Percentiles rank a stretch among this genome's conserved stretches.
These are phyloP conservation scores for Catostylus mosaicus DNA, from an alignment of 30 jellyfish, hydroid and myxozoan species.

Conservation along the genomic window DNA sequence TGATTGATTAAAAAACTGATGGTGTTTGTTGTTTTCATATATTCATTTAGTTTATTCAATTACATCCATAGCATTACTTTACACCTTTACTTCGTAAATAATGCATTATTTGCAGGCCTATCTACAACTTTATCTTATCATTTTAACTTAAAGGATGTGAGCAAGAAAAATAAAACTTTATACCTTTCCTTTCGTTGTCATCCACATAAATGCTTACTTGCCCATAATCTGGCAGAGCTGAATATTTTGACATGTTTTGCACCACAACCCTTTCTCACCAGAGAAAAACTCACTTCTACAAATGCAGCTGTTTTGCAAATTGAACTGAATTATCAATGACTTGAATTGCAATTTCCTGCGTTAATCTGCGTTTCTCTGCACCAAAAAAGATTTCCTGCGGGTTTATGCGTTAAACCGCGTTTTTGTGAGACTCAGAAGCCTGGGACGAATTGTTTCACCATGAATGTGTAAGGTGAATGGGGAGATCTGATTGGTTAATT, in stretches of 20 bases:
- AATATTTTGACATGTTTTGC: conserved; percentile 54
- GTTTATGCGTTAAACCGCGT: not conserved
- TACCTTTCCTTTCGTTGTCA: conserved; percentile 75
- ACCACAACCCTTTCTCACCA: not conserved
- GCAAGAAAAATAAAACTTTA: not conserved
- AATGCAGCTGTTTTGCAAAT: conserved; percentile 3
- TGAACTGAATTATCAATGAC: not conserved
- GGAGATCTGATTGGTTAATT: conserved; percentile 59
- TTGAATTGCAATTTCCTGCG: not conserved
- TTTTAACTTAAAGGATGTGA: not conserved
- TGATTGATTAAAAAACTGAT: too few species aligned
- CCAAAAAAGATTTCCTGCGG: conserved; percentile 9
- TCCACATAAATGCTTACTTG: conserved; percentile 66
- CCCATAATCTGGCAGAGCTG: conserved; percentile 61
- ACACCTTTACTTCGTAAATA: too few species aligned
- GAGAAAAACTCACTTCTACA: too few species aligned
- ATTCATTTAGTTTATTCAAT: too few species aligned
- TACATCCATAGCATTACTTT: too few species aligned
- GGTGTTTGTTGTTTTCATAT: too few species aligned
- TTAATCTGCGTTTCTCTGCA: not conserved
- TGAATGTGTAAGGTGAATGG: conserved; percentile 26
- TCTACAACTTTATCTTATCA: too few species aligned
- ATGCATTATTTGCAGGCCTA: too few species aligned
- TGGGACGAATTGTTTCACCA: conserved; percentile 73
- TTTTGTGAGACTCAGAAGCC: not conserved